Percentiles rank a stretch among this genome's conserved stretches.
Conservation (phyloP, 2,888 invertebrate species). For the Polia nebulosa region DNA sequence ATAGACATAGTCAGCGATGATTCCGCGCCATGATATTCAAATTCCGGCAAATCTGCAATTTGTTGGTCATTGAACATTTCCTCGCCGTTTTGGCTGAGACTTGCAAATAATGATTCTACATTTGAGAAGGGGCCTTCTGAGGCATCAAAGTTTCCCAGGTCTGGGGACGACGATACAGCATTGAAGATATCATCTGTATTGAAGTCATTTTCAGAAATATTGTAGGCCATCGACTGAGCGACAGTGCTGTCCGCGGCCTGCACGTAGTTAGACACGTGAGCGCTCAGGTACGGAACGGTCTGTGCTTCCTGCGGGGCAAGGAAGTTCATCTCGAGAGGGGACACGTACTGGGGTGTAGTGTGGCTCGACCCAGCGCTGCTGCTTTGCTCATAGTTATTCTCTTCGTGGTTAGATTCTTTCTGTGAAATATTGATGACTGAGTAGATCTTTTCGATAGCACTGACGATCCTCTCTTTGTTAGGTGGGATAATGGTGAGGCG, state of each 20-base stretch:
- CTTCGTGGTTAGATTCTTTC: conserved; percentile 33
- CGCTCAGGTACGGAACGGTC: conserved; percentile 11
- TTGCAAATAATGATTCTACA: conserved; percentile 22
- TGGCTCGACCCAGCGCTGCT: conserved; percentile 1
- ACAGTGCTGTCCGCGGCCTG: conserved; percentile 4
- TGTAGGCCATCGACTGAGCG: neutral
- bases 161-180: neutral
- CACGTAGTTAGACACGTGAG: conserved; percentile 20
- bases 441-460: conserved; percentile 82
- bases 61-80: neutral
- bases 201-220: conserved; percentile 11
- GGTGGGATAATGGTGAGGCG: conserved; percentile 81
- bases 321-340: neutral
- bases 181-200: conserved; percentile 20
- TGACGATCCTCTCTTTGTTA: conserved; percentile 79
- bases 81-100: conserved; percentile 5
- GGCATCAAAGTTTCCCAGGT: conserved; percentile 37
- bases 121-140: conserved; percentile 28
- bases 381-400: neutral
- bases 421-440: conserved; percentile 73
- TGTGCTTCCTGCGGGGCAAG: neutral
- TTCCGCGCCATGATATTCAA: neutral
- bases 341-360: conserved; percentile 9
- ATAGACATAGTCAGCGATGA: conserved; percentile 1
- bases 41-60: neutral